Percentiles rank a stretch among this genome's conserved stretches.
Evolutionary conservation across 1,140 invertebrate genomes (phyloP).

Genomic region (Neotoxoptera formosana): DNA sequence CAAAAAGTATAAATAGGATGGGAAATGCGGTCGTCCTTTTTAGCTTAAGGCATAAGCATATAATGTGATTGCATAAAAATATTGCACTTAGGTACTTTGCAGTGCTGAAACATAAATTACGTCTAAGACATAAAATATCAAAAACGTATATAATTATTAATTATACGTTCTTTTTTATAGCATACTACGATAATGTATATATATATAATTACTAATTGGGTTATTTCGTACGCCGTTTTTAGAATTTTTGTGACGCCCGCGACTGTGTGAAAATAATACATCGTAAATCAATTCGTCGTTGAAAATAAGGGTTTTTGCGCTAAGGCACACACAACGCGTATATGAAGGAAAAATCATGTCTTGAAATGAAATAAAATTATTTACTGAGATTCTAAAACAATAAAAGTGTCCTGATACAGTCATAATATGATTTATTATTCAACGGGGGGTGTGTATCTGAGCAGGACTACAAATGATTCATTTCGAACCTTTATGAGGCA

Average conservation of each 20-base stretch:
- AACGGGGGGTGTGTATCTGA: not conserved
- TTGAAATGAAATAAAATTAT: not conserved
- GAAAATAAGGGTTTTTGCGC: not conserved
- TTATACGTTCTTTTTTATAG: not conserved
- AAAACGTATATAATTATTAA: not conserved
- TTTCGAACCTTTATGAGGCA: not conserved
- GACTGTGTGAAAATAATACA: not conserved
- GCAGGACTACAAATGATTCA: not conserved
- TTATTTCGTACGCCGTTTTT: not conserved
- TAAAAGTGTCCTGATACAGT: not conserved
- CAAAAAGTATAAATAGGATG: not conserved
- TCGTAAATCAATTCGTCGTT: not conserved
- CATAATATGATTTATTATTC: not conserved
- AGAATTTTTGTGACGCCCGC: not conserved
- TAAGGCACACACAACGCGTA: not conserved
- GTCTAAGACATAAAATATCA: not conserved
- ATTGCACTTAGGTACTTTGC: not conserved
- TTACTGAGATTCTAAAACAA: not conserved
- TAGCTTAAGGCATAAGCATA: constrained; percentile 20
- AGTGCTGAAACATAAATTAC: constrained; percentile 15
- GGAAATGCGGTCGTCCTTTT: not conserved
- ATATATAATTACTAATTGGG: not conserved
- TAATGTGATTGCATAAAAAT: constrained; percentile 18
- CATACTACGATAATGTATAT: not conserved
- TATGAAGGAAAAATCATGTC: not conserved